Evolutionary conservation across 2,888 invertebrate genomes (phyloP).

Genomic region (Volucella zonaria): DNA sequence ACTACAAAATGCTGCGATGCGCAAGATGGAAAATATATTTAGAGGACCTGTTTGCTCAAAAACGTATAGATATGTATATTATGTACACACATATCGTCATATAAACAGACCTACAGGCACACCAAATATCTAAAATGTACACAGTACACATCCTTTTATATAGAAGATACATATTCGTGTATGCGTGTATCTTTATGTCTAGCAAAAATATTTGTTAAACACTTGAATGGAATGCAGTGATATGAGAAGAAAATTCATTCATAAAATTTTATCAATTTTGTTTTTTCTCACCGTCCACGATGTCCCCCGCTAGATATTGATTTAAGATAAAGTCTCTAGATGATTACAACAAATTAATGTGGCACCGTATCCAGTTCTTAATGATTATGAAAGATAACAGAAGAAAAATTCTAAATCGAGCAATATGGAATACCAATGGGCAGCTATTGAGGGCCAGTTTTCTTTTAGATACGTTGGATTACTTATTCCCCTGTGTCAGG

Average conservation of each 20-base stretch:
- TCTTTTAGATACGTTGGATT: neutral
- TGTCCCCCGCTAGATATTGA: conserved; percentile 42
- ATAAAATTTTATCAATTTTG: conserved; percentile 62
- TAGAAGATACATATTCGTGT: too few species aligned
- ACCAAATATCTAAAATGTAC: too few species aligned
- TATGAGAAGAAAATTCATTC: conserved; percentile 60
- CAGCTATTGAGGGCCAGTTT: conserved; percentile 39
- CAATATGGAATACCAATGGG: conserved; percentile 51
- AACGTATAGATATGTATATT: conserved; percentile 2
- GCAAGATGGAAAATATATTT: conserved; percentile 7
- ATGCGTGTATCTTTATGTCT: too few species aligned
- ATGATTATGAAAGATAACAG: conserved; percentile 27
- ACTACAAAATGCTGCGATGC: neutral
- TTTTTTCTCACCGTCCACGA: neutral
- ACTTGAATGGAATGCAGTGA: conserved; percentile 49
- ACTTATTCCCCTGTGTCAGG: neutral
- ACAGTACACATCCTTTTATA: too few species aligned
- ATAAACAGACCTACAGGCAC: neutral
- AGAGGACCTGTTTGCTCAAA: conserved; percentile 65
- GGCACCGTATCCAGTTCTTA: conserved; percentile 2
- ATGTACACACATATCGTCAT: neutral
- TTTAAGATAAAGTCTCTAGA: conserved; percentile 54
- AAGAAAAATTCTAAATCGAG: conserved; percentile 11
- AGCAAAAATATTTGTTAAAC: conserved; percentile 39
- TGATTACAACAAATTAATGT: conserved; percentile 53